These are phyloP conservation scores for Gryllus longicercus DNA, from an alignment of 2,888 invertebrate genomes.

Conservation along the genomic window DNA sequence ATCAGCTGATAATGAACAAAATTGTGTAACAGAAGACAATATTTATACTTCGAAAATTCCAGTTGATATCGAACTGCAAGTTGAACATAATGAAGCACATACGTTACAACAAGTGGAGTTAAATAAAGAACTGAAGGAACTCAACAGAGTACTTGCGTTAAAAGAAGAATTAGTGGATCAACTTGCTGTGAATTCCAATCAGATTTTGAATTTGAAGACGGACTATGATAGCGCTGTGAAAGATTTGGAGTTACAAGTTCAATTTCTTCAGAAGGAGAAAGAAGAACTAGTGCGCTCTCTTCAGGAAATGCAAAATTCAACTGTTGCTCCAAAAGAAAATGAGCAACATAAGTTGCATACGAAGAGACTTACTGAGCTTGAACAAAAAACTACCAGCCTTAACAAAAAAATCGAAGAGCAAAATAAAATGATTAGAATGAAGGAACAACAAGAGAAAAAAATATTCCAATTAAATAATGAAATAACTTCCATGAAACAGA, in stretches of 20 bases:
- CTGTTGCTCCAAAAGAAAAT: not conserved
- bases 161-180: constrained; percentile 64
- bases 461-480: constrained; percentile 70
- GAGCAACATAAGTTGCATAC: constrained; percentile 66
- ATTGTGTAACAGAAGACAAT: constrained; percentile 44
- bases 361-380: constrained; percentile 71
- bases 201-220: constrained; percentile 52
- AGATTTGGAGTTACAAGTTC: constrained; percentile 67
- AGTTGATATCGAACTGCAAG: constrained; percentile 49
- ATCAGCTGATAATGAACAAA: constrained; percentile 42
- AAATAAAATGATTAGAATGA: constrained; percentile 61
- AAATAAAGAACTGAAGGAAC: constrained; percentile 47
- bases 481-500: constrained; percentile 67
- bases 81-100: constrained; percentile 61
- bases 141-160: constrained; percentile 57
- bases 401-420: constrained; percentile 71
- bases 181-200: constrained; percentile 56
- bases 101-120: constrained; percentile 63
- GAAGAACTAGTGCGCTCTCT: constrained; percentile 62
- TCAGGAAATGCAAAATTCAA: constrained; percentile 52
- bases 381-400: constrained; percentile 68
- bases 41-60: constrained; percentile 43
- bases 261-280: constrained; percentile 68
- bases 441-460: constrained; percentile 76
- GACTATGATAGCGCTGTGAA: constrained; percentile 58